A percentile compares a stretch with the other conserved stretches of the same genome.
These are phyloP conservation scores for Amphilophus citrinellus DNA, from an alignment of 2,113 vertebrate genomes.

Conservation along the genomic window DNA sequence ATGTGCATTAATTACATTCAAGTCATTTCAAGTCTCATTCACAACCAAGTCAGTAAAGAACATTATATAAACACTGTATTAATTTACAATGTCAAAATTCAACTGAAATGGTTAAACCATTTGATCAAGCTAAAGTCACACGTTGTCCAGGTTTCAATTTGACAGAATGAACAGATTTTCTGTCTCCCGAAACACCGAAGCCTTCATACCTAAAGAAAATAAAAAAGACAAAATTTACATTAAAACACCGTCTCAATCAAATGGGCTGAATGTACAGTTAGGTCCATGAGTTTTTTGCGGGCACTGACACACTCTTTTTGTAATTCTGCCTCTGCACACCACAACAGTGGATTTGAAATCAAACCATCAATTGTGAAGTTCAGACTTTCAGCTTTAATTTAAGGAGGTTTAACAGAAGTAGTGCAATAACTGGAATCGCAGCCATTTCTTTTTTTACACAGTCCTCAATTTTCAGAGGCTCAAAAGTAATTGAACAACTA, in stretches of 20 bases:
- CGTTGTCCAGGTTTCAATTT: conserved; percentile 87
- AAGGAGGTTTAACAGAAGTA: no score
- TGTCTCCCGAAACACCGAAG: conserved; percentile 85
- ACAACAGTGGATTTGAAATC: background rate
- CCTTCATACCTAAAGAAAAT: conserved; percentile 85
- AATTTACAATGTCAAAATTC: background rate
- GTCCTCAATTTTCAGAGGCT: background rate
- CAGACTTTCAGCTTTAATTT: no score
- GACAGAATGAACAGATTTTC: conserved; percentile 76
- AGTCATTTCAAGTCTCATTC: background rate
- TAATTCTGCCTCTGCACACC: background rate
- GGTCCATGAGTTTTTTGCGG: background rate
- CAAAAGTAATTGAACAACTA: background rate
- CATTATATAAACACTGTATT: background rate
- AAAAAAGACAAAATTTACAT: conserved; percentile 14
- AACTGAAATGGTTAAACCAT: background rate
- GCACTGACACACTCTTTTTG: background rate
- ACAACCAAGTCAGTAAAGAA: background rate
- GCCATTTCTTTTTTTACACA: background rate
- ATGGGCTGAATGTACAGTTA: background rate
- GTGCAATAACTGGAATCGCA: no score
- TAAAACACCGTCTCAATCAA: background rate
- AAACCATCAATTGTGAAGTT: no score
- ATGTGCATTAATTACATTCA: conserved; percentile 52
- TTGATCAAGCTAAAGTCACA: conserved; percentile 89